These are phyloP conservation scores for Lycodopsis pacificus DNA, from an alignment of 2,797 vertebrate genomes.

Conservation along the genomic window DNA sequence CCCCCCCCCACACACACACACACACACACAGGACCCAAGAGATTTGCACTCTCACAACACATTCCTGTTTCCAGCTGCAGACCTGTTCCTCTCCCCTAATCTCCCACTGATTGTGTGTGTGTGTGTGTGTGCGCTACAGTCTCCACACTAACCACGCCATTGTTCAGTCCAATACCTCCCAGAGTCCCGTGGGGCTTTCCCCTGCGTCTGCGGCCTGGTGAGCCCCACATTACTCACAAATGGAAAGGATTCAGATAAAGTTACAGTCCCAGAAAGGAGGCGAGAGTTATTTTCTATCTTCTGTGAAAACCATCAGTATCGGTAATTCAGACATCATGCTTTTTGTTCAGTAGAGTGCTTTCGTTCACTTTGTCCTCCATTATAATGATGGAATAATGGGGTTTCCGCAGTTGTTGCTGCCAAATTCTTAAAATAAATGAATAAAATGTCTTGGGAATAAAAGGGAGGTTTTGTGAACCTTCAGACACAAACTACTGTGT, in stretches of 20 bases:
- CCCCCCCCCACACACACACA: background rate
- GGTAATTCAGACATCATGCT: conserved; percentile 4
- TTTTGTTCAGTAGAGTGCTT: rapidly evolving
- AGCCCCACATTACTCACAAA: conserved; percentile 54
- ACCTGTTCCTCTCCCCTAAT: background rate
- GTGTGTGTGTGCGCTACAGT: background rate
- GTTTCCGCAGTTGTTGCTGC: background rate
- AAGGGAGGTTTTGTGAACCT: background rate
- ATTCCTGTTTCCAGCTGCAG: conserved; percentile 4
- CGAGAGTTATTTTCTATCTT: background rate
- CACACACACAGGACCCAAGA: background rate
- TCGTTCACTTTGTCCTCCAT: background rate
- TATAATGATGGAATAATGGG: background rate
- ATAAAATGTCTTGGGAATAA: background rate
- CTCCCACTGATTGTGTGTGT: background rate
- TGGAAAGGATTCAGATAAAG: conserved; percentile 44
- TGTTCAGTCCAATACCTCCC: conserved; percentile 42
- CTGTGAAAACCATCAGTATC: background rate
- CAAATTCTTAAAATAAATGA: background rate
- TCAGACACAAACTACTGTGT: background rate
- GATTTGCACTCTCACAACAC: background rate
- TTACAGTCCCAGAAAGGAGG: background rate
- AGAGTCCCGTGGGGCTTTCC: conserved; percentile 17
- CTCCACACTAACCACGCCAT: conserved; percentile 46
- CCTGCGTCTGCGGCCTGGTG: conserved; percentile 39